Evolutionary conservation across 1,140 invertebrate species (phyloP).

Genomic region (Brachionus rotundiformis): DNA sequence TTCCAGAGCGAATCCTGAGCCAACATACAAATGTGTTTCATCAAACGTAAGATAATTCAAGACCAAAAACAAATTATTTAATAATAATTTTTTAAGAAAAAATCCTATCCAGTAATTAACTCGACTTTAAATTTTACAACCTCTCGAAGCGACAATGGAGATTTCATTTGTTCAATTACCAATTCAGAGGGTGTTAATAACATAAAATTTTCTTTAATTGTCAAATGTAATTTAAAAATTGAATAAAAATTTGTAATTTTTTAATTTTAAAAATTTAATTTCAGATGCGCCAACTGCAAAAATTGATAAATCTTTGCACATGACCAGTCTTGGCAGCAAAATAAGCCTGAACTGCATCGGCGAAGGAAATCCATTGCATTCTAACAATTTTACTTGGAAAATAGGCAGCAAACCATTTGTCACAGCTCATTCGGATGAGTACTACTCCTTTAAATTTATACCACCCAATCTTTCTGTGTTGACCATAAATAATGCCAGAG

Average conservation of each 20-base stretch:
- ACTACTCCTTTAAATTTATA: constrained; percentile 28
- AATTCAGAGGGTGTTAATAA: constrained; percentile 2
- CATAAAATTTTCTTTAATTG: constrained; percentile 16
- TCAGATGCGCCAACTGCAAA: constrained; percentile 44
- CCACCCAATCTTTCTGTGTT: constrained; percentile 47
- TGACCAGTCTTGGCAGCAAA: background rate
- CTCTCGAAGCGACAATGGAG: constrained; percentile 1
- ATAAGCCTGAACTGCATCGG: constrained; percentile 5
- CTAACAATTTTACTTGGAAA: constrained; percentile 38
- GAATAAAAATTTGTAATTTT: background rate
- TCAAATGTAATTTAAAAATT: constrained; percentile 35
- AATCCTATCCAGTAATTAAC: constrained; percentile 1
- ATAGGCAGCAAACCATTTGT: background rate
- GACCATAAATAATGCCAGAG: constrained; percentile 10
- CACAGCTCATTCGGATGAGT: constrained; percentile 4
- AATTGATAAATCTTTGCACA: background rate
- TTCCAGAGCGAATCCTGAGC: constrained; percentile 36
- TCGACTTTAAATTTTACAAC: constrained; percentile 27
- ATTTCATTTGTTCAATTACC: constrained; percentile 32
- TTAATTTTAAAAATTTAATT: background rate
- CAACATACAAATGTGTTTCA: constrained; percentile 8
- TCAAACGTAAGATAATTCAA: constrained; percentile 28
- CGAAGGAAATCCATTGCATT: constrained; percentile 29
- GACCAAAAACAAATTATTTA: background rate
- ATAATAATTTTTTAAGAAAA: constrained; percentile 14